Evolutionary conservation across 2,797 vertebrate species (phyloP).

Genomic region (Aselliscus stoliczkanus): DNA sequence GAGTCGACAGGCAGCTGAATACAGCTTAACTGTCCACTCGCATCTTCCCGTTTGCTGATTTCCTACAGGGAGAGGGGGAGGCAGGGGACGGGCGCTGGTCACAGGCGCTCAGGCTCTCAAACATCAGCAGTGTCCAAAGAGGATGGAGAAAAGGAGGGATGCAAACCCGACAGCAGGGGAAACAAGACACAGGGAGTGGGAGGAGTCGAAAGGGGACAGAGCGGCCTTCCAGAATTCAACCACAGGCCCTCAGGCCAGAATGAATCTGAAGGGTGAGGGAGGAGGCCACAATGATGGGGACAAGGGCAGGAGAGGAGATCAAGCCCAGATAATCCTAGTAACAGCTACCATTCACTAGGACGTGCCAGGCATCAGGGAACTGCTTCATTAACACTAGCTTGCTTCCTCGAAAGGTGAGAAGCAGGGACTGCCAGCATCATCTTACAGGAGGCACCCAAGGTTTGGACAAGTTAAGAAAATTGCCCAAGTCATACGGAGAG

Average conservation of each 20-base stretch:
- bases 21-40: conserved; percentile 95
- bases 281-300: not conserved
- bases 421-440: not conserved
- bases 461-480: not conserved
- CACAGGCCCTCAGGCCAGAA: conserved; percentile 30
- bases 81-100: conserved; percentile 70
- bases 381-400: not conserved
- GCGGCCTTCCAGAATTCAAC: conserved; percentile 56
- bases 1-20: conserved; percentile 98
- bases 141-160: conserved; percentile 33
- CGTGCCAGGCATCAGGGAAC: not conserved
- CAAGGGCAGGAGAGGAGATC: not conserved
- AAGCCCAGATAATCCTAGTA: not conserved
- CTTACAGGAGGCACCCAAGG: not conserved
- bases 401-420: not conserved
- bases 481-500: not conserved
- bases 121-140: conserved; percentile 69
- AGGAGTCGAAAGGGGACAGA: not conserved
- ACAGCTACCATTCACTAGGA: not conserved
- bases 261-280: conserved; percentile 48
- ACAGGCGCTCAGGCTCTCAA: conserved; percentile 71
- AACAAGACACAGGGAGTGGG: not conserved
- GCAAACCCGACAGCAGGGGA: conserved; percentile 20
- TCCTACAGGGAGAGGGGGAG: conserved; percentile 91
- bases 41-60: conserved; percentile 95